Evolutionary conservation across 2,113 vertebrate species (phyloP).

Genomic region (Upupa epops): DNA sequence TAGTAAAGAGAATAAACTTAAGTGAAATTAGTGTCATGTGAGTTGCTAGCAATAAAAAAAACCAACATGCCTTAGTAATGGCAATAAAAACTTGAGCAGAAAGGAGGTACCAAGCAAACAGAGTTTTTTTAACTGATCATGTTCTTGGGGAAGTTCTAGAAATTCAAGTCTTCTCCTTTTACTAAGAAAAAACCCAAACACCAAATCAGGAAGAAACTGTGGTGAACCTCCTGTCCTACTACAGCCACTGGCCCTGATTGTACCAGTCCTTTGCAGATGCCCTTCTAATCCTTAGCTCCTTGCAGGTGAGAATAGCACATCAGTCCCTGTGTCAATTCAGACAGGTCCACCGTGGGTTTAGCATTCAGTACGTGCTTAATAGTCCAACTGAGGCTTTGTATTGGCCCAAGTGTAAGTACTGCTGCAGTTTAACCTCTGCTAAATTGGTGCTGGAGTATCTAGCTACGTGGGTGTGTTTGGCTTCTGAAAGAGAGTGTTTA

Average conservation of each 20-base stretch:
- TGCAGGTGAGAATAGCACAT: not conserved
- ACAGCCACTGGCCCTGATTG: fast-evolving
- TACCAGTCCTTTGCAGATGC: not conserved
- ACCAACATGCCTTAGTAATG: not conserved
- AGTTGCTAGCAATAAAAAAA: not conserved
- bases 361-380: fast-evolving
- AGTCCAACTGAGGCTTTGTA: not conserved
- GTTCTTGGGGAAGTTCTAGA: not conserved
- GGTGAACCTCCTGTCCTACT: not conserved
- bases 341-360: not conserved
- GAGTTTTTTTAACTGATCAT: not conserved
- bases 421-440: not conserved
- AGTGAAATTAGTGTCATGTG: fast-evolving
- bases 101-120: not conserved
- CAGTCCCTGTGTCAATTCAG: fast-evolving
- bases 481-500: not conserved
- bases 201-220: not conserved
- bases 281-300: not conserved
- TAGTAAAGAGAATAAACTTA: not conserved
- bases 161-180: not conserved
- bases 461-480: not conserved
- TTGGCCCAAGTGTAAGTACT: fast-evolving
- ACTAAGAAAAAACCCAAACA: not conserved
- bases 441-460: not conserved
- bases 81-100: not conserved